These are phyloP conservation scores for Saturnia japonica DNA, from an alignment of 2,888 invertebrate genomes.

Conservation along the genomic window DNA sequence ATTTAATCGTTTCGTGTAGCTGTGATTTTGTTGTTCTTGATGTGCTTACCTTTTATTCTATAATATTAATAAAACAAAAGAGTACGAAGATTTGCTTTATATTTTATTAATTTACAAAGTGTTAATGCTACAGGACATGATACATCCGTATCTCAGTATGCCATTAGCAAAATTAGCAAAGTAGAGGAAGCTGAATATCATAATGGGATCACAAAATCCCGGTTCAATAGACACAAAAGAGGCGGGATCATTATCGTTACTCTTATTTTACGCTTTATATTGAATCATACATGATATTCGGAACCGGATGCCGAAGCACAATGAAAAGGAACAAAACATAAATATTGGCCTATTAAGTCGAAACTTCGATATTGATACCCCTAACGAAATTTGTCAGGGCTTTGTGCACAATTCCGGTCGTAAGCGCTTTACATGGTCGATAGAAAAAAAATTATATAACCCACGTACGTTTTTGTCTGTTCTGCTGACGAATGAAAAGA, in stretches of 20 bases:
- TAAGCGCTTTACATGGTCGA: constrained; percentile 64
- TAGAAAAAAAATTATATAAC: constrained; percentile 53
- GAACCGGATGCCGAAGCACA: constrained; percentile 63
- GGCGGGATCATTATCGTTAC: constrained; percentile 28
- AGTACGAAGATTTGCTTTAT: background rate
- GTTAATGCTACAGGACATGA: constrained; percentile 52
- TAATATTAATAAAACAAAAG: background rate
- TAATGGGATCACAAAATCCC: constrained; percentile 50
- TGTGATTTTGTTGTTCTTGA: background rate
- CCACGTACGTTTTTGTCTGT: constrained; percentile 58
- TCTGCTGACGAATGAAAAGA: constrained; percentile 57
- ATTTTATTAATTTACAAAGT: constrained; percentile 2
- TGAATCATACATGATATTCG: constrained; percentile 19
- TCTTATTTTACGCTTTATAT: constrained; percentile 37
- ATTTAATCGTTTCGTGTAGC: background rate
- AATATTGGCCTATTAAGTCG: constrained; percentile 75
- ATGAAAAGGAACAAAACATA: constrained; percentile 68
- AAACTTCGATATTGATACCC: constrained; percentile 76
- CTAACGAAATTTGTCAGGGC: constrained; percentile 66
- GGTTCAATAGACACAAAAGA: constrained; percentile 21
- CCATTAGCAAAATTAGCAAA: constrained; percentile 66
- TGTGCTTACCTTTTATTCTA: background rate
- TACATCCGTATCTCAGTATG: constrained; percentile 59
- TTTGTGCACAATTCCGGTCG: constrained; percentile 75
- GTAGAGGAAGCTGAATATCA: constrained; percentile 62